Base-by-base conservation (phyloP, 2,888 invertebrate species). In the Eucriotettix oculatus region DNA sequence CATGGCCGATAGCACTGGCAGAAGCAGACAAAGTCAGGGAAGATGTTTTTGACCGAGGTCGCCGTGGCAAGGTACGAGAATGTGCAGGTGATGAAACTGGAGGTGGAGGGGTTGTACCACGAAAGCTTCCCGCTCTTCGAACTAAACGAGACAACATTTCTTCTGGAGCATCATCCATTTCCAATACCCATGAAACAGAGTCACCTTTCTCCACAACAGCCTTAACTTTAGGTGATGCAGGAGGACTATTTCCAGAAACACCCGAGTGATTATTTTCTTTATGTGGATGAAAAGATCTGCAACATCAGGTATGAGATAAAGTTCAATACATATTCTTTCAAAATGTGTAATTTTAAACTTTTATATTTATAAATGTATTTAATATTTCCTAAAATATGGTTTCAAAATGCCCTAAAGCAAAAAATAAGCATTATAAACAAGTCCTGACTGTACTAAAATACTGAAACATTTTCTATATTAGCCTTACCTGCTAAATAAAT, bases 131-230 rank as follows among this genome's bases (percentile, higher is more conserved):
- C 1, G 84, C 86, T 54, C 84, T 78, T 44, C 85, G 76, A 10
- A 87, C 82, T 11, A 87, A 77, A 66, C 86, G 81, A 56, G 83
- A 80, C 54, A 85, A 85, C 52, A 85, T 80, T 64, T 82, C 83
- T 68, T 87, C 85, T 0, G 87, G 84, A 14, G 84, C 81, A 67
- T 85, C 85, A 61, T 82, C 80, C 70, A 91, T 85, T 71, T 90
- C 90, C 42, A 90, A 76, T 16, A 90, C 88, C 83, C 88, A 91
- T 68, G 90, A 88, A 52, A 91, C 88, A 0, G 90, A 90, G 71
- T 90, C 90, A 60, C 84, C 85, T 71, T 90, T 90, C 71, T 90
- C 87, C 1, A 90, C 87, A 64, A 91, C 85, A 14, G 85, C 88
- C 69, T 90, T 90, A 41, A 90, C 65, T 53, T 86, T 84, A 12